phyloP scores from a whole-genome alignment of 2,797 vertebrate species.

The Brachyalestes nurse region DNA sequence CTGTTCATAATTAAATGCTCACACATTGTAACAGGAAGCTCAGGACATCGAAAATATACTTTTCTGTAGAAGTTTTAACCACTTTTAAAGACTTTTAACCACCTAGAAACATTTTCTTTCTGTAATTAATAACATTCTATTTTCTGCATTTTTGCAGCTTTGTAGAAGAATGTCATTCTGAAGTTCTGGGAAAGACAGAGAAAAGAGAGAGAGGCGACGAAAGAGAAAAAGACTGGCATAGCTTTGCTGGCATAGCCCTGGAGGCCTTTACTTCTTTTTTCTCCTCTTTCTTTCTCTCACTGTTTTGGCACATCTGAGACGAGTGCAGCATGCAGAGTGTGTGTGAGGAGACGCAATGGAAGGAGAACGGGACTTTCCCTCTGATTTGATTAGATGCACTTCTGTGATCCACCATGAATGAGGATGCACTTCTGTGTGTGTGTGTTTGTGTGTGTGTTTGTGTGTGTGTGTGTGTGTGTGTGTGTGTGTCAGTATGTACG shows the following conservation, averaged over 20 bases:
- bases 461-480: slow-evolving; percentile 29
- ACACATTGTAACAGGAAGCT: too few relatives aligned
- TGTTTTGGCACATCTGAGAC: slow-evolving; percentile 48
- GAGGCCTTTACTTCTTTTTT: slow-evolving; percentile 47
- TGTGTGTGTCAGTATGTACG: too few relatives aligned
- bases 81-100: slow-evolving; percentile 12
- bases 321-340: slow-evolving; percentile 13
- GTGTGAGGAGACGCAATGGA: slow-evolving; percentile 34
- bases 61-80: too few relatives aligned
- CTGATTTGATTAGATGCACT: slow-evolving; percentile 61
- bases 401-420: slow-evolving; percentile 56
- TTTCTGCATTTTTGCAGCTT: slow-evolving; percentile 62
- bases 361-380: slow-evolving; percentile 52
- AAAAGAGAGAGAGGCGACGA: neutral
- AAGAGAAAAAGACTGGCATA: slow-evolving; percentile 42
- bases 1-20: too few relatives aligned
- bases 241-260: slow-evolving; percentile 51
- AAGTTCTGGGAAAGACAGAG: slow-evolving; percentile 12
- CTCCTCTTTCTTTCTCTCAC: slow-evolving; percentile 29
- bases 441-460: slow-evolving; percentile 39
- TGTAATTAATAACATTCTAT: slow-evolving; percentile 67
- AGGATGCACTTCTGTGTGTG: slow-evolving; percentile 48
- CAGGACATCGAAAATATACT: too few relatives aligned
- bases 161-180: slow-evolving; percentile 42
- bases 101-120: slow-evolving; percentile 61